Percentiles rank a stretch among this genome's conserved stretches.
Evolutionary conservation across 2,888 invertebrate species (phyloP).

Genomic region (Leptogaster cylindrica): DNA sequence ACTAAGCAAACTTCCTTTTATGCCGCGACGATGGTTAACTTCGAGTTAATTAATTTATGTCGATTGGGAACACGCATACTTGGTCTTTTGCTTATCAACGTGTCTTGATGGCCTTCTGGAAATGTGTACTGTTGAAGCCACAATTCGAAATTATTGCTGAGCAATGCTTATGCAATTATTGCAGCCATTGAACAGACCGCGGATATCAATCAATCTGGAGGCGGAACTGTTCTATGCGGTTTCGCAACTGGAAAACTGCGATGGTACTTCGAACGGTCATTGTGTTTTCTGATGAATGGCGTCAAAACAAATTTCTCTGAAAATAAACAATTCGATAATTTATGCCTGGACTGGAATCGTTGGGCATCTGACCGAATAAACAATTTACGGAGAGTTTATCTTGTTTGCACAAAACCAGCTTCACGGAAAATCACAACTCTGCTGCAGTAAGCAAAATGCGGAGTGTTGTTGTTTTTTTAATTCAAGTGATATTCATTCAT

Average conservation of each 20-base stretch:
- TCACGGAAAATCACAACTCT: no score
- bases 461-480: no score
- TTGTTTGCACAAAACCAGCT: no score
- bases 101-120: neutral
- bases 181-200: neutral
- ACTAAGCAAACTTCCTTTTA: neutral
- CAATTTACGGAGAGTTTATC: no score
- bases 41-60: neutral
- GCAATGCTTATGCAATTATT: neutral
- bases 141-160: neutral
- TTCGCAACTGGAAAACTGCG: neutral
- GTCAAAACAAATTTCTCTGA: no score
- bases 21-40: neutral
- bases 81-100: neutral
- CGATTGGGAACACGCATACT: neutral
- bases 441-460: no score
- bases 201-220: neutral
- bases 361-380: no score
- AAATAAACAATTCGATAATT: no score
- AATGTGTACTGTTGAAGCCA: neutral
- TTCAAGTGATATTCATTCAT: no score
- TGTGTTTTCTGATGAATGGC: no score
- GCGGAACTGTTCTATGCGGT: neutral
- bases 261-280: neutral
- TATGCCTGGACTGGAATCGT: no score